Evolutionary conservation across 2,113 vertebrate species (phyloP), one percentile per base, ranked within the genome.

Genomic region (Proterorhinus semilunaris): DNA sequence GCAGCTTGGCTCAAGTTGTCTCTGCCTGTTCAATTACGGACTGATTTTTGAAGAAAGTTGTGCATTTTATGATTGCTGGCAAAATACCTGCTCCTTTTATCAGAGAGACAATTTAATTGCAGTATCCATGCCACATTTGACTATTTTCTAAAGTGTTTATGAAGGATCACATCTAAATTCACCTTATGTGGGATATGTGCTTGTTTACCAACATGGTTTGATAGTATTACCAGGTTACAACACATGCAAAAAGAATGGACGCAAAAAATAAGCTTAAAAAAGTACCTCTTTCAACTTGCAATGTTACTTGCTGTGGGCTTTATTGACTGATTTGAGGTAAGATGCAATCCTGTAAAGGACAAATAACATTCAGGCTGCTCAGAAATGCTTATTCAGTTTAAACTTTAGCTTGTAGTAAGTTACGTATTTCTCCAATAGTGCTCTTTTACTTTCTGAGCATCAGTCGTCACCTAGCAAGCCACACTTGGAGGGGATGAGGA

Each of bases 181-280:
- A 89, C 89, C 75, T 84, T 79, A 80, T 77, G 78, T 80, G 83
- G 76, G 86, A 87, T 80, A 81, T 45, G 17, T 83, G 65, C 57
- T 87, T 81, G 88, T 90, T 90, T 81, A 83, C 89, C 45, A 67
- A 62, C 82, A 87, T 87, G 83, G 92, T 91, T 92, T 92, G 85
- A 86, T 90, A 89, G 87, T 93, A 91, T 91, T 91, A 88, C 82
- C 63, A 84, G 79, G 76, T 79, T 63, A 84, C 46, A 71, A 72
- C 61, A 80, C 79, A 71, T 76, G 71, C 79, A 83, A 80, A 67
- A 81, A 61, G 54, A 76, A 78, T 85, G 50, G 71, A 79, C 75
- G 82, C 72, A 79, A 84, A 83, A 78, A 83, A 67, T 55, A 62
- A 72, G 82, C 44, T 47, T 86, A 70, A 62, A 70, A 62, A 75